Evolutionary conservation across 2,113 vertebrate species (phyloP).

Genomic region (Bos javanicus): DNA sequence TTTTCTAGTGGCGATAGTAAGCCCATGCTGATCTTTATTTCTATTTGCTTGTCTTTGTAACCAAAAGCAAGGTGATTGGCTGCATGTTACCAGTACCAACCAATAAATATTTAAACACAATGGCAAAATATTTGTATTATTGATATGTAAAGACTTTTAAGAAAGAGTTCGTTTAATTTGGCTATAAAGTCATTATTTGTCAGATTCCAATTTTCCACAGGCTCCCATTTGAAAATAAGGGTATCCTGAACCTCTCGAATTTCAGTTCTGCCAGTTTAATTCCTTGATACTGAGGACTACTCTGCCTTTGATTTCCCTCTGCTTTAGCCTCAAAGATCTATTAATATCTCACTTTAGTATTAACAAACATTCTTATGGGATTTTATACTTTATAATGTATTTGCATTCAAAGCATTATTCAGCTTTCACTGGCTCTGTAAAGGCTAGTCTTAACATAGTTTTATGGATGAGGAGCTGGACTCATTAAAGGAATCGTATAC

Average conservation of each 20-base stretch:
- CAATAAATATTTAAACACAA: slow-evolving; percentile 4
- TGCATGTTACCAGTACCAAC: background rate
- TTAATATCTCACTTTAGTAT: background rate
- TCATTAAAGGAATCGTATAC: background rate
- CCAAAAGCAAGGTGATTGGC: background rate
- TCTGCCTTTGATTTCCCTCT: background rate
- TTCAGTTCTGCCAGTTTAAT: background rate
- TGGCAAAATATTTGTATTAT: background rate
- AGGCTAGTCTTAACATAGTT: background rate
- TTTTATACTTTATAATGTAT: background rate
- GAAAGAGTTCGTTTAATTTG: background rate
- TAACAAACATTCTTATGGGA: background rate
- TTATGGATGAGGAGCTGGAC: background rate
- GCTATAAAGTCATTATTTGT: background rate
- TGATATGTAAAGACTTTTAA: background rate
- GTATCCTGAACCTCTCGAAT: background rate
- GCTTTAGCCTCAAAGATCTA: background rate
- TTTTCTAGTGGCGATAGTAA: background rate
- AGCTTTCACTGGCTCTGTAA: background rate
- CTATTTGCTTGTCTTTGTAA: slow-evolving; percentile 4
- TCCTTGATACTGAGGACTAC: background rate
- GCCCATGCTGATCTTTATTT: background rate
- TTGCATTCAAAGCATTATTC: background rate
- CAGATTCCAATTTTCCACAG: background rate
- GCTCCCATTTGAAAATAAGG: slow-evolving; percentile 21